Evolutionary conservation across 1,140 invertebrate genomes (phyloP), one percentile per base, ranked within the genome.

Genomic region (Solen grandis): DNA sequence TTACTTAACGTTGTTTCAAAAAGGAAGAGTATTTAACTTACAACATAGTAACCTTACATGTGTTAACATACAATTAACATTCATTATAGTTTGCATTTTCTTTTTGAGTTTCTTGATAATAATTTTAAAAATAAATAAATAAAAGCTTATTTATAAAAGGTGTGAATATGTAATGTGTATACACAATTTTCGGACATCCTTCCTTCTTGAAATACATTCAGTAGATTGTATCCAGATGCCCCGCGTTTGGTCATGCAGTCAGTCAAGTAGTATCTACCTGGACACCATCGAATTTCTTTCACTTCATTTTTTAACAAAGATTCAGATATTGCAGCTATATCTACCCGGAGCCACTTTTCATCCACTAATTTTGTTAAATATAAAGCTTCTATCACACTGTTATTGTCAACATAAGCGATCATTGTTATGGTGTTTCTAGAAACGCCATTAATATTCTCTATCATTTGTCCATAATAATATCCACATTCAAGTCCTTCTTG

Each of bases 301-400:
- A n/a, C n/a, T 66, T 66, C 36, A 22, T 66, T 66, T 38, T 14
- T 38, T 16, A 38, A 41, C 63, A 41, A 46, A 41, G 63, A 66
- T 68, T 81, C 55, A 68, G 29, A 57, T 1, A 84, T 81, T 16
- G 69, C 62, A 27, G 75, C 83, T 59, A 84, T 84, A 41, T 84
- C 83, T 16, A 84, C 69, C 22, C 74, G 36, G 13, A 85, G 59
- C 1, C 81, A n/a, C 50, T 81, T 85, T 36, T 85, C 84, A 22
- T 85, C 68, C 10, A 85, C 81, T n/a, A 83, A 50, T 73, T 85
- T 85, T n/a, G 81, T 83, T 10, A 73, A 81, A 46, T 83, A 55
- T 10, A 83, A 13, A 25, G 81, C 73, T 36, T 81, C 81, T 35
- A 76, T 73, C 4, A 85, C 68, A 81, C 66, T 78, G 55, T 83